Conservation (phyloP, 2,113 vertebrate species). For the Macrotus californicus region DNA sequence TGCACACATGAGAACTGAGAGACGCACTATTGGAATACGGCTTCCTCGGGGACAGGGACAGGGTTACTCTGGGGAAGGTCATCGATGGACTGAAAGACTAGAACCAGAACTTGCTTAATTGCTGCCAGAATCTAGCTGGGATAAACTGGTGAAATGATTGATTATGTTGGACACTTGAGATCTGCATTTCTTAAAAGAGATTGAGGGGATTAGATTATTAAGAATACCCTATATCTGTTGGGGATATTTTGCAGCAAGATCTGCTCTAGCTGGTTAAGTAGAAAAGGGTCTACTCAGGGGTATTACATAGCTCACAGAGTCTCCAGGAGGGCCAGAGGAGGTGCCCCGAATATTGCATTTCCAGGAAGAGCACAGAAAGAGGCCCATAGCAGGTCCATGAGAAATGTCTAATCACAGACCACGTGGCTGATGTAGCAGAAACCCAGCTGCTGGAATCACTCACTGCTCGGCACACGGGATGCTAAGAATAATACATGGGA, state of each 20-base stretch:
- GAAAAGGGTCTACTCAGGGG: neutral
- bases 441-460: neutral
- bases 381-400: neutral
- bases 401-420: neutral
- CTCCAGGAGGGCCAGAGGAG: neutral
- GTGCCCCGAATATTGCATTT: neutral
- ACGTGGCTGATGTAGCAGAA: neutral
- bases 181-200: neutral
- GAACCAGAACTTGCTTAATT: neutral
- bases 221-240: neutral
- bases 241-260: neutral
- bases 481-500: neutral
- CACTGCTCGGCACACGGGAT: neutral
- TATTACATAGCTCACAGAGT: constrained; percentile 5
- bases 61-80: neutral
- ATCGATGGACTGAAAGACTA: neutral
- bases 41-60: neutral
- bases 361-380: neutral
- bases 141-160: neutral
- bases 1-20: neutral
- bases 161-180: neutral
- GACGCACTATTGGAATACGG: neutral
- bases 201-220: neutral
- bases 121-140: neutral
- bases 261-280: neutral